phyloP scores from a whole-genome alignment of 2,113 vertebrate genomes.

The Bujurquina vittata region DNA sequence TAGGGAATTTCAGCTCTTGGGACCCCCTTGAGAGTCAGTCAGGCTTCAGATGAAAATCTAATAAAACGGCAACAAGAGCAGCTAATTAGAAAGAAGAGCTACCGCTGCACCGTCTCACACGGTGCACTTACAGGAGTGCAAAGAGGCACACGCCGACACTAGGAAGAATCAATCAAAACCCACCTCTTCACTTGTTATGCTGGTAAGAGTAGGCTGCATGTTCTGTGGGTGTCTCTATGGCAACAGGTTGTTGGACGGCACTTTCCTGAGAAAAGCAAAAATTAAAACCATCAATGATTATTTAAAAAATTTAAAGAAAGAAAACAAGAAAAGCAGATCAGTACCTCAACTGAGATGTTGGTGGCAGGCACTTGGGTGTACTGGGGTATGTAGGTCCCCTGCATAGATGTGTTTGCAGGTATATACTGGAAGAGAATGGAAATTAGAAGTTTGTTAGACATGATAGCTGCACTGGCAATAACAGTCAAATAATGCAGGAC shows the following conservation, averaged over 20 bases:
- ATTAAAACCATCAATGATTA: background rate
- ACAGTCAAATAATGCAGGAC: background rate
- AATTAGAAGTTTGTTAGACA: background rate
- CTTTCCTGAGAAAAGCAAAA: conserved; percentile 81
- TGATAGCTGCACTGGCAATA: background rate
- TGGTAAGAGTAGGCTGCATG: conserved; percentile 90
- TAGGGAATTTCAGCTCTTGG: conserved; percentile 24
- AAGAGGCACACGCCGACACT: background rate
- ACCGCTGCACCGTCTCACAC: background rate
- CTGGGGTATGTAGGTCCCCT: conserved; percentile 90
- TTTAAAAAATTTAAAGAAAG: too few relatives aligned
- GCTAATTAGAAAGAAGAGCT: conserved; percentile 20
- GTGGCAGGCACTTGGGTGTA: conserved; percentile 89
- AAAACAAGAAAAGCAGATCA: background rate
- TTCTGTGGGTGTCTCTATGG: conserved; percentile 88
- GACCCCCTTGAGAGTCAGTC: conserved; percentile 20
- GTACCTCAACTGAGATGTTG: conserved; percentile 88
- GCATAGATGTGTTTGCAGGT: conserved; percentile 87
- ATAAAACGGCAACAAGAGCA: conserved; percentile 13
- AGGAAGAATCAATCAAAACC: conserved; percentile 2
- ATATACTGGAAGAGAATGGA: conserved; percentile 80
- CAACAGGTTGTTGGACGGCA: conserved; percentile 85
- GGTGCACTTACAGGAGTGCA: background rate
- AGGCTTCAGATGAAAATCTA: conserved; percentile 54
- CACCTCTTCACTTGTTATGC: conserved; percentile 87